These are phyloP conservation scores for Theonella swinhoei DNA, from an alignment of 37 sponge, comb jelly and placozoan genomes.

Conservation along the genomic window DNA sequence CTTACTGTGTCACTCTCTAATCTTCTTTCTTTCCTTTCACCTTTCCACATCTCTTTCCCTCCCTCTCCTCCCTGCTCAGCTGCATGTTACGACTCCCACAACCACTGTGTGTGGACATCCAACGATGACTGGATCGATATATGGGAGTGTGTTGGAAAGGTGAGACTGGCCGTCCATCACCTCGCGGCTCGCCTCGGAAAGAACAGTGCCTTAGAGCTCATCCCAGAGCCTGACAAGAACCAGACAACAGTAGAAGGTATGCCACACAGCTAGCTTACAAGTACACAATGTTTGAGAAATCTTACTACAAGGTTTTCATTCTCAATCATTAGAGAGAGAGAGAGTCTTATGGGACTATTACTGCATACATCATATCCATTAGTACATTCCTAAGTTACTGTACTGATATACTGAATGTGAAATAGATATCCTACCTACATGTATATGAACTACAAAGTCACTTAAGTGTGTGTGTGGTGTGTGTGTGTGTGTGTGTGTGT, in stretches of 20 bases:
- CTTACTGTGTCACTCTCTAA: neutral
- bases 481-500: too few species aligned
- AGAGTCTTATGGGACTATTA: too few species aligned
- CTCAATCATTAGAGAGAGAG: too few species aligned
- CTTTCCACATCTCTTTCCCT: neutral
- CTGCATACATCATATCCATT: too few species aligned
- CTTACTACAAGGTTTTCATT: too few species aligned
- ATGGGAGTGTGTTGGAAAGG: constrained; percentile 78
- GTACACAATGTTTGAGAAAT: too few species aligned
- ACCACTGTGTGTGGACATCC: constrained; percentile 87
- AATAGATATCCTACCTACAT: too few species aligned
- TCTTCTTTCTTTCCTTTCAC: neutral
- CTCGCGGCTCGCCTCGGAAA: constrained; percentile 51
- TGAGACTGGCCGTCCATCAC: constrained; percentile 47
- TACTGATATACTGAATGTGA: too few species aligned
- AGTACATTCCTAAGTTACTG: too few species aligned
- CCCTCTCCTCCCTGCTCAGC: constrained; percentile 26
- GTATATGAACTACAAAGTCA: too few species aligned
- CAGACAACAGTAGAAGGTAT: neutral
- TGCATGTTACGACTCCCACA: constrained; percentile 83
- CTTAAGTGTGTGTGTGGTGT: too few species aligned
- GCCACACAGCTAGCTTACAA: too few species aligned
- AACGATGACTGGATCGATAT: constrained; percentile 81
- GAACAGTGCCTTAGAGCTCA: constrained; percentile 28
- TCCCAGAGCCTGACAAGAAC: constrained; percentile 6